These are phyloP conservation scores for Okamejei kenojei DNA, from an alignment of 2,797 vertebrate genomes.

Conservation along the genomic window DNA sequence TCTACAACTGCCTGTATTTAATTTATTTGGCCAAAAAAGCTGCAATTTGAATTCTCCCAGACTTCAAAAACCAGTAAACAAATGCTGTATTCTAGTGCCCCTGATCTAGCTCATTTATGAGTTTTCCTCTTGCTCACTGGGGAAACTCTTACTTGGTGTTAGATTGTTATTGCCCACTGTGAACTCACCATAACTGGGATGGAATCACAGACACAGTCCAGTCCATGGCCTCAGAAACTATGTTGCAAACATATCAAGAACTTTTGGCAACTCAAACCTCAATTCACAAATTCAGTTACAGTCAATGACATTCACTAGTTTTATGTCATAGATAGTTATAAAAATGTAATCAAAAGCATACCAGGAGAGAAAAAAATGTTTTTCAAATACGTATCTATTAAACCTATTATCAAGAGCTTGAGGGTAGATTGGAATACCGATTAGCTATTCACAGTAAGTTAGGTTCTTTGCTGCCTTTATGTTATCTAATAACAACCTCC, in stretches of 20 bases:
- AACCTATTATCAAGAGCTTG: not conserved
- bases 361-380: too few relatives aligned
- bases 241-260: not conserved
- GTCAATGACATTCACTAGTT: too few relatives aligned
- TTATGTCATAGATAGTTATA: not conserved
- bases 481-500: not conserved
- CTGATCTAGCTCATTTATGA: not conserved
- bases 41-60: not conserved
- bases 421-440: not conserved
- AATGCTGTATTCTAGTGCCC: not conserved
- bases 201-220: not conserved
- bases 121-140: not conserved
- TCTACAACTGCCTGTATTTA: not conserved
- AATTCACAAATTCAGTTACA: not conserved
- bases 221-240: not conserved
- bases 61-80: not conserved
- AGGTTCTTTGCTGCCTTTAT: not conserved
- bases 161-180: not conserved
- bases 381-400: not conserved
- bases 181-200: not conserved
- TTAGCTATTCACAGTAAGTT: not conserved
- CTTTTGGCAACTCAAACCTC: not conserved
- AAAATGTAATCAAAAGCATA: not conserved
- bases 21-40: not conserved
- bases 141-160: not conserved